These are phyloP conservation scores for Myripristis jacobus DNA, from an alignment of 2,797 vertebrate genomes.

Conservation along the genomic window DNA sequence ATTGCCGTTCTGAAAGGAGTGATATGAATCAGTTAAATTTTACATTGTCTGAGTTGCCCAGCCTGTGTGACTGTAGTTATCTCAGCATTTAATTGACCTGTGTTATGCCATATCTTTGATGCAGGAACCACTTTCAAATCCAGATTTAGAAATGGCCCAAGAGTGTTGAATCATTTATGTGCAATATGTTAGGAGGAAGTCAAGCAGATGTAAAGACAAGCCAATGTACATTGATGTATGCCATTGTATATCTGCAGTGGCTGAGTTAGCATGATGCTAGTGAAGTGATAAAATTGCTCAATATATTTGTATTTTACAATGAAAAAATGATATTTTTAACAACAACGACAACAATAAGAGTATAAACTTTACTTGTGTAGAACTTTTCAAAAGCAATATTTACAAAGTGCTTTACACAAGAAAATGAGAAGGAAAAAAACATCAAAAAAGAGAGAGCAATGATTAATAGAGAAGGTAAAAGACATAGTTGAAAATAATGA, in stretches of 20 bases:
- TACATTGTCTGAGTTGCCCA: background rate
- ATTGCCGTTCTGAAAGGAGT: background rate
- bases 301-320: background rate
- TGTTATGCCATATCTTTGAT: background rate
- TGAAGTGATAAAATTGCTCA: background rate
- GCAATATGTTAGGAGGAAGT: constrained; percentile 12
- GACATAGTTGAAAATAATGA: too few species aligned
- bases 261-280: background rate
- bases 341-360: too few species aligned
- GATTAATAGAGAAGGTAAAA: too few species aligned
- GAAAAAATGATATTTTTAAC: background rate
- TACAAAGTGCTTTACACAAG: too few species aligned
- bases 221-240: background rate
- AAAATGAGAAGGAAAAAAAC: too few species aligned
- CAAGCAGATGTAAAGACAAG: constrained; percentile 7
- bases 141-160: background rate
- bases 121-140: background rate
- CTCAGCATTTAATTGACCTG: background rate
- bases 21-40: background rate
- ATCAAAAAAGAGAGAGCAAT: too few species aligned
- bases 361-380: too few species aligned
- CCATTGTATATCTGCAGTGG: constrained; percentile 3
- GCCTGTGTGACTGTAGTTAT: background rate
- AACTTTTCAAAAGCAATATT: too few species aligned
- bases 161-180: constrained; percentile 10